These are phyloP conservation scores for Fragum whitleyi DNA, from an alignment of 2,888 invertebrate genomes.

Conservation along the genomic window DNA sequence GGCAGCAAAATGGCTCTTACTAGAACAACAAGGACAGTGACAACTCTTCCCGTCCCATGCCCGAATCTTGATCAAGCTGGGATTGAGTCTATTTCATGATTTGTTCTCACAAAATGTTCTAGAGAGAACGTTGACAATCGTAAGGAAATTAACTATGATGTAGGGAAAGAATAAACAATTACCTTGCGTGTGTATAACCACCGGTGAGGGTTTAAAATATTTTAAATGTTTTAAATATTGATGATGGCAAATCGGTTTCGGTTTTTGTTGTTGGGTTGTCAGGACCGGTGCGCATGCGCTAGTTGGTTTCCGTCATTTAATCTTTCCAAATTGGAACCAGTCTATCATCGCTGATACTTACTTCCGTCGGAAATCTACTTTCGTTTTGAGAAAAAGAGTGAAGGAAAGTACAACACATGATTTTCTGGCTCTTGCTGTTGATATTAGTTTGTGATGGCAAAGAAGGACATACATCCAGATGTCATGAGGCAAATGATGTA, in stretches of 20 bases:
- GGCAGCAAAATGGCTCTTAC: too few species aligned
- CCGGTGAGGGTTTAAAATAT: neutral
- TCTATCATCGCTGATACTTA: neutral
- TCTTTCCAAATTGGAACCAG: conserved; percentile 3
- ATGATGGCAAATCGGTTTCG: conserved; percentile 49
- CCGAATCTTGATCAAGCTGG: too few species aligned
- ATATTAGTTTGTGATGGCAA: neutral
- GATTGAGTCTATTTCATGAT: too few species aligned
- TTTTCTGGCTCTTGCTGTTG: neutral
- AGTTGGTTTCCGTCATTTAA: conserved; percentile 30
- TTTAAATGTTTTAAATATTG: conserved; percentile 32
- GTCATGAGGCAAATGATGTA: neutral
- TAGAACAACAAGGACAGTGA: too few species aligned
- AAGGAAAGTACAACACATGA: neutral
- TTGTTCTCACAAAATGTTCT: too few species aligned
- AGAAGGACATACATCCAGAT: too few species aligned
- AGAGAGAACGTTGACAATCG: too few species aligned
- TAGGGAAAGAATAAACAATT: neutral
- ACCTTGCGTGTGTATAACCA: neutral
- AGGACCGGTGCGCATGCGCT: conserved; percentile 76
- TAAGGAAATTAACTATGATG: too few species aligned
- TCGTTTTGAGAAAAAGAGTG: neutral
- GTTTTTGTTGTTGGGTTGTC: conserved; percentile 79
- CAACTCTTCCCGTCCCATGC: too few species aligned
- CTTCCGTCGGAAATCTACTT: neutral